Conservation (phyloP, 2,888 invertebrate species). For the Papilio demoleus region DNA sequence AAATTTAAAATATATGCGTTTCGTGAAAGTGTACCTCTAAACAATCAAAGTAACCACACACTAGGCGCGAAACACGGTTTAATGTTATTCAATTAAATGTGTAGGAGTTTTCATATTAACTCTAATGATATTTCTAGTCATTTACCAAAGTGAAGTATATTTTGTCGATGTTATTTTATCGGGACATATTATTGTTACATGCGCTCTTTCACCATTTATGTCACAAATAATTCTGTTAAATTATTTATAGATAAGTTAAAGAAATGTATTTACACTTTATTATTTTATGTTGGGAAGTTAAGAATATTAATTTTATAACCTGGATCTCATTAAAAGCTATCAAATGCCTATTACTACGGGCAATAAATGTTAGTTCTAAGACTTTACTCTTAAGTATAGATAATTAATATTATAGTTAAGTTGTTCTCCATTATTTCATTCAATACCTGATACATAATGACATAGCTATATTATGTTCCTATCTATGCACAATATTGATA, state of each 20-base stretch:
- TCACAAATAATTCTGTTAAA: background rate
- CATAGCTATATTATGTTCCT: background rate
- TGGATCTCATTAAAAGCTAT: background rate
- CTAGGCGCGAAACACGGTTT: background rate
- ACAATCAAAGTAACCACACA: background rate
- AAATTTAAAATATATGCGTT: conserved; percentile 25
- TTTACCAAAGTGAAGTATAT: background rate
- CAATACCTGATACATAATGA: background rate
- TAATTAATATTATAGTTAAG: background rate
- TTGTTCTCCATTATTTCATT: background rate
- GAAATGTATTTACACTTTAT: background rate
- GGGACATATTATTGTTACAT: background rate
- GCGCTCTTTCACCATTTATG: background rate
- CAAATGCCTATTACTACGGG: background rate
- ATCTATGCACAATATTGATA: background rate
- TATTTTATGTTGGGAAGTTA: background rate
- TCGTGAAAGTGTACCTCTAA: conserved; percentile 25
- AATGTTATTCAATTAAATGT: background rate
- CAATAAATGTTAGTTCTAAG: conserved; percentile 4
- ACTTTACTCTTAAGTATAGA: too few relatives aligned
- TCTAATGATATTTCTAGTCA: conserved; percentile 6
- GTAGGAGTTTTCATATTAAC: background rate
- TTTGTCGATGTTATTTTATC: background rate
- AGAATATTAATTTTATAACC: background rate
- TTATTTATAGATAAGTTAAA: background rate